phyloP scores from a whole-genome alignment of 1,140 invertebrate species.

The Lucilia sericata region DNA sequence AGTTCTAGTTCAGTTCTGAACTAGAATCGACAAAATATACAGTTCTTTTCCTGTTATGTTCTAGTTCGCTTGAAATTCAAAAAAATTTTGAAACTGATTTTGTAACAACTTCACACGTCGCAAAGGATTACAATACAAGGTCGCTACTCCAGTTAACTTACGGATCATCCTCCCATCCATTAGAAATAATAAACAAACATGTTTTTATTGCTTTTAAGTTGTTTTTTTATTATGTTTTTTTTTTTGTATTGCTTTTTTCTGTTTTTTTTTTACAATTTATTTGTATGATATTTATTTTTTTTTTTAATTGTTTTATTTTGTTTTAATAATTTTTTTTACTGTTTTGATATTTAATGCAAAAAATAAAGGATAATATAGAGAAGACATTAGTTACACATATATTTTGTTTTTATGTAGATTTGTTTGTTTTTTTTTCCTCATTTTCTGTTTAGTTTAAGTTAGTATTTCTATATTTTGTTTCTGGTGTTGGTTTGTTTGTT shows the following conservation, averaged over 20 bases:
- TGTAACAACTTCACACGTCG: too few relatives aligned
- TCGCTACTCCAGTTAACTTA: too few relatives aligned
- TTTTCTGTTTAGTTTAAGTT: neutral
- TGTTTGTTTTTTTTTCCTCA: neutral
- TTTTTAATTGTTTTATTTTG: constrained; percentile 15
- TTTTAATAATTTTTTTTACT: neutral
- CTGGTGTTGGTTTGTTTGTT: neutral
- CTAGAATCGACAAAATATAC: too few relatives aligned
- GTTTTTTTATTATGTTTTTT: constrained; percentile 6
- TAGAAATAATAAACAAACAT: neutral
- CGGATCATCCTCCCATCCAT: too few relatives aligned
- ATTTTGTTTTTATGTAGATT: neutral
- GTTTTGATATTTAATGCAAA: constrained; percentile 24
- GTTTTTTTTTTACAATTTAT: constrained; percentile 12
- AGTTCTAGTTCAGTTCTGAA: too few relatives aligned
- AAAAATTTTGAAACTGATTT: too few relatives aligned
- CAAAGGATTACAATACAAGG: too few relatives aligned
- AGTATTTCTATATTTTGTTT: neutral
- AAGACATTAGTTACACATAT: constrained; percentile 40
- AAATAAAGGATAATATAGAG: constrained; percentile 26
- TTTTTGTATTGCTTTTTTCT: constrained; percentile 14
- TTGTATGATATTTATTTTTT: constrained; percentile 9
- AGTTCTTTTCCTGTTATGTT: too few relatives aligned
- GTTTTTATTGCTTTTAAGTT: constrained; percentile 4
- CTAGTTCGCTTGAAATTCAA: too few relatives aligned